These are phyloP conservation scores for Lordiphosa stackelbergi DNA, from an alignment of 1,140 invertebrate genomes.

Conservation along the genomic window DNA sequence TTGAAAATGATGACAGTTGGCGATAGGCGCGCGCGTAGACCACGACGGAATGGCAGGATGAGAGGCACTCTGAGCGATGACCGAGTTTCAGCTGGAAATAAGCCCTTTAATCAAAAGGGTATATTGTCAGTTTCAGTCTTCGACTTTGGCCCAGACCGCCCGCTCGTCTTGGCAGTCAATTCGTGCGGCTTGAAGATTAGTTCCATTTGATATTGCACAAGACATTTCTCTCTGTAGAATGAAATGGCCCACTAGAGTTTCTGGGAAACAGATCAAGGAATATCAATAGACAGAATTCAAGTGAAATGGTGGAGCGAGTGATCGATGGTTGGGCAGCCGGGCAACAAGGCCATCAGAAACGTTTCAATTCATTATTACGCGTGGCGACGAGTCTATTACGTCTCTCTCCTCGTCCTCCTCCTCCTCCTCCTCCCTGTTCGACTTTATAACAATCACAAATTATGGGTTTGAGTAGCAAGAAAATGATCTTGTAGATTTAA, in stretches of 20 bases:
- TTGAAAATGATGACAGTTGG: slow-evolving; percentile 77
- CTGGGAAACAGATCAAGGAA: slow-evolving; percentile 21
- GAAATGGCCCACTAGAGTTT: slow-evolving; percentile 19
- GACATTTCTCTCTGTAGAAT: neutral
- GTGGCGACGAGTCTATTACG: slow-evolving; percentile 69
- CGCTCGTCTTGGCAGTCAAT: slow-evolving; percentile 54
- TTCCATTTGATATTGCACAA: slow-evolving; percentile 10
- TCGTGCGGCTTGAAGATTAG: slow-evolving; percentile 37
- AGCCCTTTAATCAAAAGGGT: slow-evolving; percentile 33
- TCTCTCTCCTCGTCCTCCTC: neutral
- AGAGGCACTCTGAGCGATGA: slow-evolving; percentile 19
- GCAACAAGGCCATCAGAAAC: slow-evolving; percentile 60
- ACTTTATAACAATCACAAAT: slow-evolving; percentile 74
- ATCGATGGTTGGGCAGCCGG: slow-evolving; percentile 9
- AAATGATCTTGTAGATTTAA: slow-evolving; percentile 76
- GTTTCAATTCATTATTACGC: slow-evolving; percentile 69
- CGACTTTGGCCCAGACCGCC: slow-evolving; percentile 14
- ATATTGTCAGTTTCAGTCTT: slow-evolving; percentile 9
- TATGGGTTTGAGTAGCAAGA: slow-evolving; percentile 61
- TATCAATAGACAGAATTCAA: slow-evolving; percentile 26
- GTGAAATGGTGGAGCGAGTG: slow-evolving; percentile 23
- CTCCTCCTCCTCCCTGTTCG: slow-evolving; percentile 27
- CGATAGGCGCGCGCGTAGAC: slow-evolving; percentile 58
- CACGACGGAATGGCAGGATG: slow-evolving; percentile 21
- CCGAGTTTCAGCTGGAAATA: slow-evolving; percentile 29